Conservation (phyloP, 2,888 invertebrate genomes). For the Xanthia togata region DNA sequence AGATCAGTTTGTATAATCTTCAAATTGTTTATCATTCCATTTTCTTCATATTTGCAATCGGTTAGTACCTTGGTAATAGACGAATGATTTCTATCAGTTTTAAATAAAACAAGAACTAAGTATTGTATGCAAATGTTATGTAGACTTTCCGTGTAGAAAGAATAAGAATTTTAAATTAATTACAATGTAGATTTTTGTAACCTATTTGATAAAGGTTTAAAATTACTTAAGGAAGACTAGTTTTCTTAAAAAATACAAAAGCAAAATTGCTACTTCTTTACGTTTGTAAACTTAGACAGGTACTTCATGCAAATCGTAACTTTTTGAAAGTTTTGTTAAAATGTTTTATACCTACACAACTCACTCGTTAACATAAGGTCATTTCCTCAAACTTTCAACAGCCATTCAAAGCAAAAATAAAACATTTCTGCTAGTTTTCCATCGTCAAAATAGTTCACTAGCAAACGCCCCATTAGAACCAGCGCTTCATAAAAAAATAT, state of each 20-base stretch:
- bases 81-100: constrained; percentile 41
- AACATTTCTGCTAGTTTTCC: constrained; percentile 12
- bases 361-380: not conserved
- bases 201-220: not conserved
- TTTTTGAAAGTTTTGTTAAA: not conserved
- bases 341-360: not conserved
- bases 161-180: not conserved
- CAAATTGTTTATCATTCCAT: constrained; percentile 54
- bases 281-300: too few relatives aligned
- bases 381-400: constrained; percentile 10
- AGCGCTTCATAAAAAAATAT: constrained; percentile 42
- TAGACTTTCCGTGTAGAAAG: not conserved
- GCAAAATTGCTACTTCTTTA: not conserved
- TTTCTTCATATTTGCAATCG: constrained; percentile 45
- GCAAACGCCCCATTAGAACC: constrained; percentile 10
- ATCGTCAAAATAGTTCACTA: constrained; percentile 25
- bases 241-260: too few relatives aligned
- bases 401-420: constrained; percentile 5
- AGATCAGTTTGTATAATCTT: constrained; percentile 42
- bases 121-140: constrained; percentile 1
- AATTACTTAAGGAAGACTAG: not conserved
- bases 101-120: constrained; percentile 11
- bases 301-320: not conserved
- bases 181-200: not conserved
- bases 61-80: constrained; percentile 10